Base-by-base conservation (phyloP, 2,888 invertebrate genomes). In the Buathra laborator region DNA sequence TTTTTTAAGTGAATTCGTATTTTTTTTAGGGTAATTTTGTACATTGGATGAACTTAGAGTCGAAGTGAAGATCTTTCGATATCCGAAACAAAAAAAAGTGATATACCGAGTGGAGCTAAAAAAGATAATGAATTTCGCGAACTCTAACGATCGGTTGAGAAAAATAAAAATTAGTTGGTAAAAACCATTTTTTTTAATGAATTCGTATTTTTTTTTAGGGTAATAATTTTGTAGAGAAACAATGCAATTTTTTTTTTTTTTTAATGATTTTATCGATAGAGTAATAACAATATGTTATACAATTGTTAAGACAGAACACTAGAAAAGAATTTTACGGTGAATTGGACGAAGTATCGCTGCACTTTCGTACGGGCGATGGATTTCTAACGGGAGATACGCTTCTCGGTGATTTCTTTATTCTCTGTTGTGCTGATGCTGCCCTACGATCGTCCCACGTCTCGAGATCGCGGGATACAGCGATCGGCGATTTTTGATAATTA, bases 291-390 rank as follows among this genome's bases (percentile, higher is more conserved):
- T 43, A 67, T 56, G 53, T 48, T 48, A 43, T 53, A 84, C 67
- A 79, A 72, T 79, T 19, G 1, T 19, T 16, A 48, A 59, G 2
- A 37, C 56, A 19, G 24, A 19, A 37, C 19, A 16, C 19, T 59
- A 64, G 14, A 43, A 37, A 71, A 66, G 6, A 24, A 14, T 53
- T 14, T 81, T 37, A 85, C 72, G 62, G 37, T 24, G 84, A 88
- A 32, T 81, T 84, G 0, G 82, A 79, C 1, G 89, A 88, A 2
- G 87, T 86, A 10, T 90, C 88, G 86, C 88, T 91, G 75, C 72
- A 62, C 72, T 89, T 89, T 43, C 80, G 78, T 7, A 67, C 56
- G 3, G 89, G 88, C 14, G 86, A 84, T 2, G 9, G 16, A 3
- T 59, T 59, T 72, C 81, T 84, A 7, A 83, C 72, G 10, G 75